Evolutionary conservation across 2,888 invertebrate genomes (phyloP), one percentile per base, ranked within the genome.

Genomic region (Agrochola lota): DNA sequence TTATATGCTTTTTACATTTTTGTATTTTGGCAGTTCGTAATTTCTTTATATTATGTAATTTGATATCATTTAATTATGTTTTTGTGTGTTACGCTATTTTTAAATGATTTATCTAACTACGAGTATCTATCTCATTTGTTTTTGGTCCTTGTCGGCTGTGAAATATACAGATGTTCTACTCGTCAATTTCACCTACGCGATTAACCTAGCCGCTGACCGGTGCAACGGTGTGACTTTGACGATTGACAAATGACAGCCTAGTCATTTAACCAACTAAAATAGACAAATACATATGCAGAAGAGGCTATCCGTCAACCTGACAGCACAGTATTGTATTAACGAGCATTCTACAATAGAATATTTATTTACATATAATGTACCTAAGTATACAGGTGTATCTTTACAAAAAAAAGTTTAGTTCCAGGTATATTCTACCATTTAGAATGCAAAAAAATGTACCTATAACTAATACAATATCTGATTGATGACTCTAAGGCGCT

Each of bases 181-280:
- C 9, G 15, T 69, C 26, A 26, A 49, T 64, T 49, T 80, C 46
- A 79, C 15, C 59, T 59, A 66, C 1, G 35, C 35, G 6, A 70
- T 69, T 80, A 70, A 80, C 75, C 46, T 75, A 12, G 0, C 52
- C 23, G 1, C 11, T 64, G 64, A 9, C 59, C 64, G 46, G 26
- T 60, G 20, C 68, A 77, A 2, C 20, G 17, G 43, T 23, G 35
- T 70, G 75, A 81, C 75, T 75, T 80, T 81, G 81, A 59, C 15
- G 8, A 64, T 26, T 66, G 26, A 80, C 55, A 60, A 80, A 80
- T 80, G 46, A 49, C 9, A 52, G 12, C 0, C 35, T 20, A 60
- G 30, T 75, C 12, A 26, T 55, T 26, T 9, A 74, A 15, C 0
- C 1, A 46, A 70, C 15, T 11, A 17, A 9, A 9, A 55, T 49